Conservation (phyloP, 2,888 invertebrate species). For the Cyaniris semiargus region DNA sequence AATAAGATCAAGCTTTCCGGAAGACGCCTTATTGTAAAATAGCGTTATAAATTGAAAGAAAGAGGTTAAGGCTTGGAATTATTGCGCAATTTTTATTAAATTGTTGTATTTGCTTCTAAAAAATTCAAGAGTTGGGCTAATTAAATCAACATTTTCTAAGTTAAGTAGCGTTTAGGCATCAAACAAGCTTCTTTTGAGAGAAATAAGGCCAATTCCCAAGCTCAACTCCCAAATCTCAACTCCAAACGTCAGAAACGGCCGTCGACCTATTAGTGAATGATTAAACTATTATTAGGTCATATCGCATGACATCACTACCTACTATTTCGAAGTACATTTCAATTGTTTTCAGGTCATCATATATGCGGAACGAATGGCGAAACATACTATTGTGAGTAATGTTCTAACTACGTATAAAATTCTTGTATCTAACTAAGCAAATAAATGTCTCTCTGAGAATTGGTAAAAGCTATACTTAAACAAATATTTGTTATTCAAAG, state of each 20-base stretch:
- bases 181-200: background rate
- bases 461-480: background rate
- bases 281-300: constrained; percentile 5
- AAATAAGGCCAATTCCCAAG: background rate
- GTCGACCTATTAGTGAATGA: background rate
- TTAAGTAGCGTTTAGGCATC: no score
- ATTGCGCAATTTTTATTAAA: no score
- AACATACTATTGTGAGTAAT: background rate
- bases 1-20: no score
- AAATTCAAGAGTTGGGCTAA: no score
- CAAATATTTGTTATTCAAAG: no score
- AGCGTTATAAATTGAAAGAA: no score
- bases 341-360: constrained; percentile 29
- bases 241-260: background rate
- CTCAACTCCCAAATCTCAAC: background rate
- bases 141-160: no score
- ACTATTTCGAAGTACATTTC: constrained; percentile 13
- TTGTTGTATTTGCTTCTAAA: no score
- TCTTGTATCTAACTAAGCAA: background rate
- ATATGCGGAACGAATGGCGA: constrained; percentile 9
- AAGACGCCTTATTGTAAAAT: no score
- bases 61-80: no score
- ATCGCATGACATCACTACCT: background rate
- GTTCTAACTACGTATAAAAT: constrained; percentile 12
- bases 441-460: background rate